phyloP scores from a whole-genome alignment of 2,113 vertebrate species.

The Carlito syrichta region DNA sequence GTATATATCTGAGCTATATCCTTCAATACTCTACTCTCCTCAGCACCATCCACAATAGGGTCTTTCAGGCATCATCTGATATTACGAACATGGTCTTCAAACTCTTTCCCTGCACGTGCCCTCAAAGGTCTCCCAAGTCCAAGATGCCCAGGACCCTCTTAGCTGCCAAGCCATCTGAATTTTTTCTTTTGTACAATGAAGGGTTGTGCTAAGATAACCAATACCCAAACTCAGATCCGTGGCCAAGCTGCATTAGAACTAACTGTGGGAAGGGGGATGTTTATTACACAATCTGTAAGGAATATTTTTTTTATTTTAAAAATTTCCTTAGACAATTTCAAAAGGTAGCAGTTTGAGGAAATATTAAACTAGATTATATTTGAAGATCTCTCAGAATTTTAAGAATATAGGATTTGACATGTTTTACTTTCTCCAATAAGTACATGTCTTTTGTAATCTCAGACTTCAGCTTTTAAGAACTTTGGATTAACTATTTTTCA shows the following conservation, averaged over 20 bases:
- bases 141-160: background rate
- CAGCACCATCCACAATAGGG: rapidly evolving
- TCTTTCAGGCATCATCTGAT: background rate
- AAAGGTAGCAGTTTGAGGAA: background rate
- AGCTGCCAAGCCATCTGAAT: background rate
- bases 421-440: background rate
- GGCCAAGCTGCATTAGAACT: background rate
- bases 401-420: background rate
- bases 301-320: background rate
- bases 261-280: rapidly evolving
- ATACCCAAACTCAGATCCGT: background rate
- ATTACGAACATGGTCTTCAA: background rate
- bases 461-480: background rate
- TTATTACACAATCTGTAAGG: background rate
- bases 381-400: background rate
- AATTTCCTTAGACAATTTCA: background rate
- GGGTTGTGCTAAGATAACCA: no score
- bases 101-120: background rate
- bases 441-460: background rate
- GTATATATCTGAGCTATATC: background rate
- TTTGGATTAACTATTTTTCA: background rate
- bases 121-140: background rate
- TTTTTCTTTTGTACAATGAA: background rate
- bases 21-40: background rate
- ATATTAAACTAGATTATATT: no score